phyloP scores from a whole-genome alignment of 2,888 invertebrate genomes.

The Hypomecis punctinalis region DNA sequence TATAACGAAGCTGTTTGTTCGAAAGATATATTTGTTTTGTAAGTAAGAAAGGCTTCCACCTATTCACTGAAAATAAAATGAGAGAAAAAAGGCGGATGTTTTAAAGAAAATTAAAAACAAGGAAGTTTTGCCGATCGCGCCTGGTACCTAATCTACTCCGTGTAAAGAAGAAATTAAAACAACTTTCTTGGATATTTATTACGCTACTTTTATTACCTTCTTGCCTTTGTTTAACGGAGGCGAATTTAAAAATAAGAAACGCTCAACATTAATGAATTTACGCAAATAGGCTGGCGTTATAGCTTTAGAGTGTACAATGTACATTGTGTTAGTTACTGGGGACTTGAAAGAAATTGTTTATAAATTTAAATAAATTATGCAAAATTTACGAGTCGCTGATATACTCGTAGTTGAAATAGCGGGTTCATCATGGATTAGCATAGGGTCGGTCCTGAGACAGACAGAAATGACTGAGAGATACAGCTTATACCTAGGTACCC shows the following conservation, averaged over 20 bases:
- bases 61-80: conserved; percentile 80
- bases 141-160: conserved; percentile 78
- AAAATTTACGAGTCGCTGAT: too few species aligned
- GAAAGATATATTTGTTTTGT: conserved; percentile 73
- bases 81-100: conserved; percentile 77
- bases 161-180: conserved; percentile 84
- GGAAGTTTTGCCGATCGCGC: conserved; percentile 82
- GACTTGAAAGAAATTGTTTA: not conserved
- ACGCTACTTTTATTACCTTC: conserved; percentile 75
- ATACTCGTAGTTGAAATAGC: too few species aligned
- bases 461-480: too few species aligned
- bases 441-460: too few species aligned
- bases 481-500: too few species aligned
- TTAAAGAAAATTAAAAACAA: conserved; percentile 85
- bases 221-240: conserved; percentile 67
- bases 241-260: conserved; percentile 67
- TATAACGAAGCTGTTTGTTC: conserved; percentile 57
- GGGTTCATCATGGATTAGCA: too few species aligned
- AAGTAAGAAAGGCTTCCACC: conserved; percentile 79
- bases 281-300: conserved; percentile 34
- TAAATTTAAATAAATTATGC: too few species aligned
- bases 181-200: conserved; percentile 84
- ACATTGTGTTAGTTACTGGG: not conserved
- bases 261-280: conserved; percentile 51
- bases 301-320: conserved; percentile 2